These are phyloP conservation scores for Malurus splendens DNA, from an alignment of 2,797 vertebrate species.

Conservation along the genomic window DNA sequence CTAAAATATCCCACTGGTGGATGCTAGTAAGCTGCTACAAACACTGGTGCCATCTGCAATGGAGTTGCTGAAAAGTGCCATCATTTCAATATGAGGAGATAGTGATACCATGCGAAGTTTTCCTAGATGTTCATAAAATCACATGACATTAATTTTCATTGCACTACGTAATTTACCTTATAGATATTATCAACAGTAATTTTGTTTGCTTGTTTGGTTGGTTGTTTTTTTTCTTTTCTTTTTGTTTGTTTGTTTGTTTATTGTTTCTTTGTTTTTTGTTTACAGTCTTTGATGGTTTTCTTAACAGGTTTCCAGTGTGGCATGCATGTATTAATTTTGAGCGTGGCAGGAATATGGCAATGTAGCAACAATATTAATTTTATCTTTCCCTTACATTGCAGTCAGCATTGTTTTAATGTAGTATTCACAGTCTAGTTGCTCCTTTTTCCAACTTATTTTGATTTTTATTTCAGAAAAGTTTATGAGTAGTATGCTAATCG, in stretches of 20 bases:
- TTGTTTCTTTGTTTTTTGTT: not conserved
- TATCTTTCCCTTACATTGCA: not conserved
- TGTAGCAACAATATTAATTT: not conserved
- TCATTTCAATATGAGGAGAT: not conserved
- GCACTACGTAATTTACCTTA: not conserved
- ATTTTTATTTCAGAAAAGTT: not conserved
- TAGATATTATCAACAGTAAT: not conserved
- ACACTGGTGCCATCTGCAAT: not conserved
- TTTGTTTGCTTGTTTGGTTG: not conserved
- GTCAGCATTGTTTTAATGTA: not conserved
- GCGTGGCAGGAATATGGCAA: not conserved
- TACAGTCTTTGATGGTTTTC: not conserved
- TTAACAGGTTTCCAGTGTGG: not conserved
- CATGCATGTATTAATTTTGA: not conserved
- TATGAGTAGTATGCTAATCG: not conserved
- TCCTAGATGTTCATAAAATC: not conserved
- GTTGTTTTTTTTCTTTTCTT: not conserved
- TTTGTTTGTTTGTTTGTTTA: too few species aligned
- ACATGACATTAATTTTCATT: not conserved
- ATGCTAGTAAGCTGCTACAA: not conserved
- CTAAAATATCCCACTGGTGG: not conserved
- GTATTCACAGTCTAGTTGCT: not conserved
- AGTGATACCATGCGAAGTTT: not conserved
- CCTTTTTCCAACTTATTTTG: not conserved
- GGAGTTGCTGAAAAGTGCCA: not conserved